Conservation (phyloP, 1,140 invertebrate species). For the Drosophila simulans region DNA sequence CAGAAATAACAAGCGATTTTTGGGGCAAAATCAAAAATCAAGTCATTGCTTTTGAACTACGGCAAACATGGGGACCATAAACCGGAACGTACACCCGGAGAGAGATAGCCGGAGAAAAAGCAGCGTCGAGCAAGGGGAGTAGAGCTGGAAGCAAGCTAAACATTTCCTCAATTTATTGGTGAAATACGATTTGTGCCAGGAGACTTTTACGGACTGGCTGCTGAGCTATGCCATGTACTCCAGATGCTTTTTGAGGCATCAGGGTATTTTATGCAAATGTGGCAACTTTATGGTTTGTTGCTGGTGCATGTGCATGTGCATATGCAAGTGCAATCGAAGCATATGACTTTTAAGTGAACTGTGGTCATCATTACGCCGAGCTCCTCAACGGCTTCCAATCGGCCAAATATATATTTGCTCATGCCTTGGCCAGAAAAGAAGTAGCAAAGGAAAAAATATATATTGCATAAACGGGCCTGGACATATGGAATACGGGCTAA, state of each 20-base stretch:
- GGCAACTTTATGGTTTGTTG: constrained; percentile 67
- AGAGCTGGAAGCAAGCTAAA: constrained; percentile 32
- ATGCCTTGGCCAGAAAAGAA: background rate
- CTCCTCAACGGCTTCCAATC: constrained; percentile 24
- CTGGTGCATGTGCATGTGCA: background rate
- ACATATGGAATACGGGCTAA: constrained; percentile 16
- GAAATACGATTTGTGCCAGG: constrained; percentile 73
- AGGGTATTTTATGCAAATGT: constrained; percentile 78
- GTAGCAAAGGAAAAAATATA: constrained; percentile 20
- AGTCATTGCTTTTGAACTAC: constrained; percentile 62
- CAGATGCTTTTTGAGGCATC: constrained; percentile 65
- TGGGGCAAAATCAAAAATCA: constrained; percentile 61
- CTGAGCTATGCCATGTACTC: constrained; percentile 33
- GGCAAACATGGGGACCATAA: constrained; percentile 37
- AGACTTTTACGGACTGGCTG: constrained; percentile 51
- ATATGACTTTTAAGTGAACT: constrained; percentile 69
- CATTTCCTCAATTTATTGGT: constrained; percentile 79
- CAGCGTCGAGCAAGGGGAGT: background rate
- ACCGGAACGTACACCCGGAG: constrained; percentile 10
- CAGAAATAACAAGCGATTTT: constrained; percentile 54
- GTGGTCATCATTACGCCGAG: constrained; percentile 50
- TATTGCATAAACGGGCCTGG: constrained; percentile 60
- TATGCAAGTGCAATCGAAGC: constrained; percentile 40
- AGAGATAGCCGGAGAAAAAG: constrained; percentile 13
- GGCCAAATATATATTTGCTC: background rate